Percentiles rank a stretch among this genome's conserved stretches.
Conservation (phyloP, 2,888 invertebrate species). For the Drosophila kambysellisi region DNA sequence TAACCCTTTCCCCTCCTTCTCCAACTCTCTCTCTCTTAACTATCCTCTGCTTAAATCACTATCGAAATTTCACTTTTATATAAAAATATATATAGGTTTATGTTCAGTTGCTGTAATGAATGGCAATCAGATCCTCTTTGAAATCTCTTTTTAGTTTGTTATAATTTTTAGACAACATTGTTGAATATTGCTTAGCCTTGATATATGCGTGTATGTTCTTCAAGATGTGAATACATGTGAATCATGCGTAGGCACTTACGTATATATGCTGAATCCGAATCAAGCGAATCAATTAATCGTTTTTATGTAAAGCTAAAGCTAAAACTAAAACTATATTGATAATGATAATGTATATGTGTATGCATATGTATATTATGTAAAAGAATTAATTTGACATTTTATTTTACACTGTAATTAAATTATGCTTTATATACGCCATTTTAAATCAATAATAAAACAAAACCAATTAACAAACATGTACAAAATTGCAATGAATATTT, state of each 20-base stretch:
- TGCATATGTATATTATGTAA: constrained; percentile 29
- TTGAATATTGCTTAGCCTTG: constrained; percentile 74
- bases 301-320: constrained; percentile 29
- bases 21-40: neutral
- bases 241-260: constrained; percentile 11
- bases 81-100: neutral
- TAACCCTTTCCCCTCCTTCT: neutral
- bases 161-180: constrained; percentile 62
- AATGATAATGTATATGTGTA: neutral
- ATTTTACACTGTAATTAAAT: constrained; percentile 20
- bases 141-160: constrained; percentile 49
- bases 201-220: constrained; percentile 25
- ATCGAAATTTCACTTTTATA: neutral
- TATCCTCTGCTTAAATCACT: neutral
- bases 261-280: constrained; percentile 22
- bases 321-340: constrained; percentile 14
- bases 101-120: constrained; percentile 5
- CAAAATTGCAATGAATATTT: neutral
- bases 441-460: constrained; percentile 39
- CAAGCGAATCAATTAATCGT: constrained; percentile 34
- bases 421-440: constrained; percentile 39
- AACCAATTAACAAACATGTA: constrained; percentile 22
- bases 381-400: constrained; percentile 11
- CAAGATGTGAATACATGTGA: constrained; percentile 9
- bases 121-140: constrained; percentile 8